Evolutionary conservation across 2,113 vertebrate species (phyloP), one percentile per base, ranked within the genome.

Genomic region (Cromileptes altivelis): DNA sequence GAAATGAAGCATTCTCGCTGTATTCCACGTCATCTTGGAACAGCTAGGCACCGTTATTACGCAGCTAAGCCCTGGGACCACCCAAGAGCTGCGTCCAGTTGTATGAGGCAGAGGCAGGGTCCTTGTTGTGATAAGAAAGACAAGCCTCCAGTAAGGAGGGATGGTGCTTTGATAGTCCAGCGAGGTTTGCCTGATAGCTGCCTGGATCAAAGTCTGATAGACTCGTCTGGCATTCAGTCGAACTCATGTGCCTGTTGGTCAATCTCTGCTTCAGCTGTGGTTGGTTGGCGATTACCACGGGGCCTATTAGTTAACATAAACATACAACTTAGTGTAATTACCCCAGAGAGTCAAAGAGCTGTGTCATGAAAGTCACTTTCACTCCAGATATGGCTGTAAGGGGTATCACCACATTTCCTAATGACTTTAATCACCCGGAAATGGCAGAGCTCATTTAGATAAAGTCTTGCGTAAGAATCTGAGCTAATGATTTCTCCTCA

Each of bases 261-360:
- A 21, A 67, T 75, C 60, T 6, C 55, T 53, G 70, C 77, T 53
- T 72, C 30, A 53, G 60, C 89, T 89, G 78, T 68, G 84, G 83
- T 87, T 70, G 78, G 77, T 80, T 64, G 56, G 64, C 23, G 80
- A 90, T 89, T 83, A 85, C 90, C 89, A 92, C 30, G 85, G 90
- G 94, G 80, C 92, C 85, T 86, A 88, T 93, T 94, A 93, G 89
- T 87, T 85, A 90, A 89, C 87, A 89, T 93, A 95, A 95, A 95
- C 94, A 95, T 85, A 87, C 86, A 94, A 89, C 88, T 93, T 93
- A 91, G 83, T 61, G 45, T 93, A 94, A 94, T 94, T 86, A 93
- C 92, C 88, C 93, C 75, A 75, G 89, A 93, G 89, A 93, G 75
- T 86, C 76, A 89, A 86, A 83, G 33, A 88, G 87, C 81, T 90